Evolutionary conservation across 2,113 vertebrate species (phyloP).

Genomic region (Thunnus maccoyii): DNA sequence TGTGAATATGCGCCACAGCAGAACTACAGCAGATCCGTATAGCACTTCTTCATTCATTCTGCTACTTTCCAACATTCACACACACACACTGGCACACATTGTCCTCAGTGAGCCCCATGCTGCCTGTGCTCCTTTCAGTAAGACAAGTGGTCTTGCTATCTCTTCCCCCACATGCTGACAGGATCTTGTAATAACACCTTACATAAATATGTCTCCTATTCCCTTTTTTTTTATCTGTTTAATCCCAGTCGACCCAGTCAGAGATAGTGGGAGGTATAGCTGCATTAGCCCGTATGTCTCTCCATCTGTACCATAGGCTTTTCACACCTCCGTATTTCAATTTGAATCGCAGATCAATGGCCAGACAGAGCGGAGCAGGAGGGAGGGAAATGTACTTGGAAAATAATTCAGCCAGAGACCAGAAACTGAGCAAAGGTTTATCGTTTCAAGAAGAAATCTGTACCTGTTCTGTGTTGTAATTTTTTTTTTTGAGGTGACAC

Average conservation of each 20-base stretch:
- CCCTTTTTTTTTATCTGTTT: conserved; percentile 45
- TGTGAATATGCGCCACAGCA: background rate
- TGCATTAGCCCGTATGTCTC: conserved; percentile 56
- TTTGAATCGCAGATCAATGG: conserved; percentile 47
- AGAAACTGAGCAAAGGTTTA: conserved; percentile 13
- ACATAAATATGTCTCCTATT: conserved; percentile 52
- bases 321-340: conserved; percentile 46
- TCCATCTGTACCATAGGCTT: conserved; percentile 47
- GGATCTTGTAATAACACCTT: conserved; percentile 54
- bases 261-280: conserved; percentile 48
- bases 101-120: conserved; percentile 26
- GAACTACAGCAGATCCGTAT: conserved; percentile 6
- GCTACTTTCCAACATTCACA: conserved; percentile 3
- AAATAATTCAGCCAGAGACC: conserved; percentile 13
- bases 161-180: conserved; percentile 44
- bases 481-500: background rate
- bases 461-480: background rate
- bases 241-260: conserved; percentile 53
- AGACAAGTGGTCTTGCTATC: conserved; percentile 55
- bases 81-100: background rate
- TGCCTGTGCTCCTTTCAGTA: conserved; percentile 22
- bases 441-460: background rate
- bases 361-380: conserved; percentile 8
- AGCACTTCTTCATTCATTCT: background rate
- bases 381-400: background rate